Evolutionary conservation across 1,140 invertebrate species (phyloP), one percentile per base, ranked within the genome.

Genomic region (Drosophila pseudoananassae): DNA sequence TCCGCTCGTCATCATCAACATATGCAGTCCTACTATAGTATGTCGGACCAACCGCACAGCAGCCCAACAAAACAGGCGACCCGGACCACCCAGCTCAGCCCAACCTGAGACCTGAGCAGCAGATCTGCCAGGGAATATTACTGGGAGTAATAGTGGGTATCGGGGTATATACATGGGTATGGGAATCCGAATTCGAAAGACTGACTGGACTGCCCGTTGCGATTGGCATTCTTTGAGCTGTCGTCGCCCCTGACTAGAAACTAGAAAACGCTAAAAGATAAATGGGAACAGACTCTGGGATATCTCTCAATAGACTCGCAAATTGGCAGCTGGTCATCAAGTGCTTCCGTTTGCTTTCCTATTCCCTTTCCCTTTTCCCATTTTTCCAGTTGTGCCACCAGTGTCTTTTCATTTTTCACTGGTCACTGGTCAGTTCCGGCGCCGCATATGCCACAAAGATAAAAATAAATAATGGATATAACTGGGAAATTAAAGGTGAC

Each of bases 251-350:
- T 72, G 70, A 57, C 65, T 72, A 68, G 31, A 14, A 56, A 76
- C 52, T 36, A 36, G 33, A 36, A 43, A 43, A 17, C 40, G 40
- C 40, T 43, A 17, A 25, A 76, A 85, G 82, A 85, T 85, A 87
- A 87, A 87, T 85, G 78, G 78, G 73, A 69, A 52, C 60, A 57
- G 45, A 36, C 68, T 72, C 59, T 74, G 51, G 52, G 52, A 54
- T 64, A 59, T 59, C 57, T 57, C 50, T 31, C 36, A 69, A 50
- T 51, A 33, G 36, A 76, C 58, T 87, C 78, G 74, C 82, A 85
- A 87, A 87, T 87, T 78, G 78, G 78, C 82, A 85, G 82, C 82
- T 85, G 82, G 82, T 85, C 82, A 78, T 85, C 82, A 85, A 85
- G 82, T 85, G 82, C 83, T 87, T 87, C 81, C 81, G 81, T 87